Evolutionary conservation across 2,113 vertebrate genomes (phyloP), one percentile per base, ranked within the genome.

Genomic region (Pangasianodon gigas): DNA sequence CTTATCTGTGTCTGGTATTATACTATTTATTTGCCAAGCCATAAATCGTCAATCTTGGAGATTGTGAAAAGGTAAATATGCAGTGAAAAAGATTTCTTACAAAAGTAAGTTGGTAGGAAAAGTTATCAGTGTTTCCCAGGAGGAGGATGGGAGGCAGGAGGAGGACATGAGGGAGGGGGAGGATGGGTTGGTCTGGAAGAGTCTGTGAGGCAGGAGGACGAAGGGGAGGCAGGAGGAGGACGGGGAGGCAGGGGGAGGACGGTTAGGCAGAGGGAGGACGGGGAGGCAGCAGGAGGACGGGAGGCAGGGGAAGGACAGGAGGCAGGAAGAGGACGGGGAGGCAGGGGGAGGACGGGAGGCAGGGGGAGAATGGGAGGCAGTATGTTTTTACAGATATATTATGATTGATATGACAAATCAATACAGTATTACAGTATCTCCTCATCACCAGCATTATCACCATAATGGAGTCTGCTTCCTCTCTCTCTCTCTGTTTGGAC

Each of bases 1-100:
- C 69, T 89, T 89, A 87, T 69, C 60, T 71, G 48, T 44, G 48
- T 58, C 16, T 67, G 54, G 58, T 37, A 58, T 86, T 86, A 65
- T 82, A 86, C 48, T 83, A n/a, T 56, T 69, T 71, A 32, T 82
- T 86, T 81, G 32, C 29, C 65, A 81, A 69, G 85, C 41, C 71
- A 62, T 62, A 54, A 67, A 51, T 14, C 32, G 24, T 79, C 69
- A 75, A 14, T 69, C 58, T 88, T 48, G 6, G 29, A 41, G 87
- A 82, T 26, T 54, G 11, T 52, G 75, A 52, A 77, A 51, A 58
- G 46, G 52, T 60, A 84, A 82, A 86, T 29, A 44, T 54, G 3
- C 71, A 46, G 67, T 84, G 29, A 85, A n/a, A 81, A 58, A 90
- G 46, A 21, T 60, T 60, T 60, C 24, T 6, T 84, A 48, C 51